Percentiles rank a stretch among this genome's conserved stretches.
Conservation (phyloP, 1,140 invertebrate genomes). For the Thaumetopoea pityocampa region DNA sequence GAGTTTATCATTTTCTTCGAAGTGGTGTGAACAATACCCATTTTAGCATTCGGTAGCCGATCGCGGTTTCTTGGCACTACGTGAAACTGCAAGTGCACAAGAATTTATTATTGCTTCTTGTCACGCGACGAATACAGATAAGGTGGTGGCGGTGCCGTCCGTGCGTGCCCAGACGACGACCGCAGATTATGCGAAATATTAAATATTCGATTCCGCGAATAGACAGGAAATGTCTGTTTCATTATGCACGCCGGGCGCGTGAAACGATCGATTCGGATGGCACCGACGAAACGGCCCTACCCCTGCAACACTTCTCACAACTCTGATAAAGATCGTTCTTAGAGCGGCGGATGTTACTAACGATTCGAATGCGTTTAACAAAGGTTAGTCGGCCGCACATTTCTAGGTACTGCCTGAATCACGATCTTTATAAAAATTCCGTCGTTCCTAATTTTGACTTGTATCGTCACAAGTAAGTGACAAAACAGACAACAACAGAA, state of each 20-base stretch:
- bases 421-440: conserved; percentile 4
- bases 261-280: conserved; percentile 59
- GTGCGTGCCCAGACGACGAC: conserved; percentile 38
- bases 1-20: conserved; percentile 17
- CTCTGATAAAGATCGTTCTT: conserved; percentile 46
- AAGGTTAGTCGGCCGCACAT: conserved; percentile 12
- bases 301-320: conserved; percentile 33
- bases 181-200: conserved; percentile 64
- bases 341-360: conserved; percentile 20
- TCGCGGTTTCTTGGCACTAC: conserved; percentile 61
- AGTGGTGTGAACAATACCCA: conserved; percentile 38
- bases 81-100: conserved; percentile 70
- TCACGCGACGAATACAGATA: conserved; percentile 61
- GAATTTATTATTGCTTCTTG: conserved; percentile 63
- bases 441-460: conserved; percentile 9
- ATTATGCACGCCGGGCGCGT: conserved; percentile 60
- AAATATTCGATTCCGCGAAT: conserved; percentile 61
- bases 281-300: conserved; percentile 11
- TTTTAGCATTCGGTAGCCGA: conserved; percentile 63
- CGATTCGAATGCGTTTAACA: conserved; percentile 13
- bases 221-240: conserved; percentile 58
- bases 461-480: too few species aligned
- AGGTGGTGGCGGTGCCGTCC: conserved; percentile 29
- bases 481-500: too few species aligned
- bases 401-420: conserved; percentile 19